Evolutionary conservation across 2,797 vertebrate species (phyloP), one percentile per base, ranked within the genome.

Genomic region (Chelidonichthys spinosus): DNA sequence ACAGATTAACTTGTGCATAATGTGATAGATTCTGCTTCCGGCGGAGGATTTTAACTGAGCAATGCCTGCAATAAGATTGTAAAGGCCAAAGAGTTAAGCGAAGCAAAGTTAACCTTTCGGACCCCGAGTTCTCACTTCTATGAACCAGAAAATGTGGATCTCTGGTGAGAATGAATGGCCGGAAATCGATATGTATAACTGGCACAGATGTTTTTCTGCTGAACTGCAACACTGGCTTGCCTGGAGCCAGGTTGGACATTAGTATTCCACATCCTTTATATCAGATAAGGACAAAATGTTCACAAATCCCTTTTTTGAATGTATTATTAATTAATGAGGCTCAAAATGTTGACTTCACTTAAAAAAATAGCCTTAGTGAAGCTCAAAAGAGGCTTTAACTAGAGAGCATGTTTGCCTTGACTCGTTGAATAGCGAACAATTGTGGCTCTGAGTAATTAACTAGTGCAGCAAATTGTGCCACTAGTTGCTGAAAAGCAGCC

Each of bases 1-100:
- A 65, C 42, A 49, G 64, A 74, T 77, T 64, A 65, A 69, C 13
- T 65, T 61, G 18, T 25, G 15, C 47, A 47, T 11, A 58, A 40
- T 0, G 7, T 47, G 25, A 40, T 0, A 17, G 11, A 44, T 36
- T 60, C 18, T 40, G 17, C 42, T 54, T 33, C 50, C 55, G 11
- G 33, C 0, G 11, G 65, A 52, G 25, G 7, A 36, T 17, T 71
- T 61, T 10, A 33, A 64, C n/a, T 13, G 5, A 17, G 32, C 18
- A 42, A 35, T 11, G 4, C 65, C 37, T 54, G 40, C 15, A 4
- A 25, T 15, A 11, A 60, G 1, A 70, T 61, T 2, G 7, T 67
- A 36, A 54, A n/a, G 3, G 2, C 3, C 7, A 60, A 52, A 11
- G 18, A 63, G 25, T 56, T 54, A 2, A 36, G 15, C n/a, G 35